Base-by-base conservation (phyloP, 2,113 vertebrate genomes). In the Pseudorasbora parva region DNA sequence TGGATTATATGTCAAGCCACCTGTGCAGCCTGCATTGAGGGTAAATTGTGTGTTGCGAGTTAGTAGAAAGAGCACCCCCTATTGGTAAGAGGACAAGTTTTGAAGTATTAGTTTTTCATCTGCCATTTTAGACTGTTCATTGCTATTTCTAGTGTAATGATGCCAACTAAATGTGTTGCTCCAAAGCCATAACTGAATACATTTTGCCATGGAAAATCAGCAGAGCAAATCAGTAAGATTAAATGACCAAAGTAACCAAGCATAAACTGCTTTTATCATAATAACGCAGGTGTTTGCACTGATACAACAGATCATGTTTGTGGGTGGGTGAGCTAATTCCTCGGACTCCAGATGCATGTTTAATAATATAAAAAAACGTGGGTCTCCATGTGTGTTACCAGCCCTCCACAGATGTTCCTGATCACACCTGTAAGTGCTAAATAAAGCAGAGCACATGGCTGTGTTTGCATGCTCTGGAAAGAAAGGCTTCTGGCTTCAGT, bases 61-160 rank as follows among this genome's bases (percentile, higher is more conserved):
- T 80, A 82, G 81, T 64, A 77, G 85, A 89, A 91, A 88, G 83
- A 90, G 89, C 90, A 75, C 88, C 88, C 86, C 91, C 91, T 93
- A 43, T 92, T 93, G 92, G 90, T 81, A 15, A 89, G 56, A 62
- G 3, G 83, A 41, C 33, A 59, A 19, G 51, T 60, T 49, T 21
- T 56, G 2, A 74, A 41, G 49, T 19, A 7, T 60, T 54, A 43
- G 4, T 11, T 27, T 45, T 51, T 69, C 2, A 56, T 37, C 25
- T 74, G 72, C 72, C 69, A 6, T 59, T 56, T 68, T 72, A 11
- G 27, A 66, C 5, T 72, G 54, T n/a, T 59, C 12, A 8, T 23
- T 21, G 59, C 45, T 6, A n/a, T 72, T 41, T 17, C 49, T 30
- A 37, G 6, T 43, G 69, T 73, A 43, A 59, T 82, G 15, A 15